phyloP scores from a whole-genome alignment of 1,140 invertebrate species.

The Eufriesea mexicana region DNA sequence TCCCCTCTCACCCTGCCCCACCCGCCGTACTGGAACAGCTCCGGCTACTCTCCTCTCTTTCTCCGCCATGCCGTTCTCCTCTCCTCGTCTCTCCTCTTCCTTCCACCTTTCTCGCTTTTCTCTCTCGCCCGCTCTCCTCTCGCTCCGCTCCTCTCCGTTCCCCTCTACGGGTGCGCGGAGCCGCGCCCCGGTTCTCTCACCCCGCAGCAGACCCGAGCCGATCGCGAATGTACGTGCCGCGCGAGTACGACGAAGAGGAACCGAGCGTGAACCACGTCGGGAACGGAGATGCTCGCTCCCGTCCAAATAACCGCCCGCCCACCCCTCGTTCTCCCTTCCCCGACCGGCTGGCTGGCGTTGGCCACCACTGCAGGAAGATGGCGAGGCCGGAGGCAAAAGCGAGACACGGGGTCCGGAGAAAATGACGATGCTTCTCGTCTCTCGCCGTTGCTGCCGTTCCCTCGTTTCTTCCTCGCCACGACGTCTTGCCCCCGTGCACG shows the following conservation, averaged over 20 bases:
- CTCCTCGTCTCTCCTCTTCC: constrained; percentile 43
- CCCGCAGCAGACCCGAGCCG: constrained; percentile 53
- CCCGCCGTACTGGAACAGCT: not conserved
- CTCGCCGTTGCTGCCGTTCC: not conserved
- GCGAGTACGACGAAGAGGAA: not conserved
- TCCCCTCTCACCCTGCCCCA: constrained; percentile 59
- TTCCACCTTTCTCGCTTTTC: too few relatives aligned
- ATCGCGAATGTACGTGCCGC: constrained; percentile 26
- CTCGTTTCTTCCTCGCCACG: too few relatives aligned
- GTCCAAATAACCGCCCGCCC: constrained; percentile 38
- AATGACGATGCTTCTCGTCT: constrained; percentile 8
- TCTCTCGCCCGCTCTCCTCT: constrained; percentile 58
- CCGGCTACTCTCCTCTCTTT: constrained; percentile 48
- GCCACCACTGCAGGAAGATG: constrained; percentile 60
- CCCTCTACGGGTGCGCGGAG: constrained; percentile 41
- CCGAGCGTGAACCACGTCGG: too few relatives aligned
- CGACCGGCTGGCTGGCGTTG: constrained; percentile 21
- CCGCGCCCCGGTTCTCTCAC: constrained; percentile 72
- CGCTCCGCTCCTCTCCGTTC: constrained; percentile 25
- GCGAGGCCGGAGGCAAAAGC: constrained; percentile 46
- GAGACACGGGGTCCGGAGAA: constrained; percentile 22
- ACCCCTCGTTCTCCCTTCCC: constrained; percentile 54
- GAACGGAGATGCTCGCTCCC: not conserved
- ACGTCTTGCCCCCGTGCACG: not conserved
- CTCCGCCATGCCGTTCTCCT: too few relatives aligned